Conservation (phyloP, 2,797 vertebrate genomes). For the Rhinatrema bivittatum region DNA sequence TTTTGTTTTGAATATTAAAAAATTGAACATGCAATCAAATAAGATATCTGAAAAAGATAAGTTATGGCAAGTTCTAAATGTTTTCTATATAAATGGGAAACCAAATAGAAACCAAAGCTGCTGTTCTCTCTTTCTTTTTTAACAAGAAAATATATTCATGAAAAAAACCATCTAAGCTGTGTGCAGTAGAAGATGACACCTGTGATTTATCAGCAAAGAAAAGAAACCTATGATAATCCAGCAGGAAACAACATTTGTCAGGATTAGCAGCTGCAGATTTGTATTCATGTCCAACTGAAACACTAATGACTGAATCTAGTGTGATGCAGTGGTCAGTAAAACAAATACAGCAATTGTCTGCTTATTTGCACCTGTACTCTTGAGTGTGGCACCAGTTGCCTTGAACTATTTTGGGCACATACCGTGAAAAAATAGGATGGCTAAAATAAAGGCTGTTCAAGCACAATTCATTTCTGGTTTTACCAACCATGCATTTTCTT, state of each 20-base stretch:
- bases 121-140: too few species aligned
- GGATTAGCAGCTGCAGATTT: constrained; percentile 60
- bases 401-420: constrained; percentile 17
- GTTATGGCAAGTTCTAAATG: too few species aligned
- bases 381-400: constrained; percentile 18
- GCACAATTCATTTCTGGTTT: too few species aligned
- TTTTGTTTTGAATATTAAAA: too few species aligned
- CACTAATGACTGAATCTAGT: constrained; percentile 32
- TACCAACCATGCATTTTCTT: too few species aligned
- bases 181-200: constrained; percentile 21
- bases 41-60: too few species aligned
- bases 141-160: too few species aligned
- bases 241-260: constrained; percentile 63
- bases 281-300: constrained; percentile 39
- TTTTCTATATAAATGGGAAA: too few species aligned
- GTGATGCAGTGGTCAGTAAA: constrained; percentile 29
- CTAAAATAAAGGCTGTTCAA: constrained; percentile 21
- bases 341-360: constrained; percentile 13
- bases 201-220: constrained; percentile 33
- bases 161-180: too few species aligned
- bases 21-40: too few species aligned
- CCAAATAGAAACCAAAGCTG: too few species aligned
- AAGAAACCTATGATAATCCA: constrained; percentile 53
- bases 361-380: constrained; percentile 21
- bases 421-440: constrained; percentile 14